Base-by-base conservation (phyloP, 2,113 vertebrate species). In the Etia nguti region DNA sequence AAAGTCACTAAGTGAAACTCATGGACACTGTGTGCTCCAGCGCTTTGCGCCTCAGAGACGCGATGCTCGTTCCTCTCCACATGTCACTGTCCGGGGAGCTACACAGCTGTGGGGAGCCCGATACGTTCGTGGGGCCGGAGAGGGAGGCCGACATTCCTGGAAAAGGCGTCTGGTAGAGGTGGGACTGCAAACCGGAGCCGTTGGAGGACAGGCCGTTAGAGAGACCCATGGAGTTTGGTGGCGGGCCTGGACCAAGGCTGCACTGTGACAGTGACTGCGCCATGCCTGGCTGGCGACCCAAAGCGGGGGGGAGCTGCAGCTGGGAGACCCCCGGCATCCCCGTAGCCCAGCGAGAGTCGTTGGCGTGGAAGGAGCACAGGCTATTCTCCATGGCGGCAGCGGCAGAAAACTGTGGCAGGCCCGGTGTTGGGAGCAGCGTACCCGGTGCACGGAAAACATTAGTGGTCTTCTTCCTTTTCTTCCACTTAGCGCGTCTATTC, bases 11-110 rank as follows among this genome's bases (percentile, higher is more conserved):
- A 92, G 98, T 98, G 96, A 99, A 99, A 95, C 98, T 99, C 98
- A 99, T 99, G 95, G 98, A 99, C 90, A 99, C 98, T 97, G 98
- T 99, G 98, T 99, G 98, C 98, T 99, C 98, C 89, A 99, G 97
- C 86, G 98, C 98, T 96, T 99, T 99, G 94, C 98, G 98, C 96
- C 98, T 97, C 90, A 99, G 97, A 85, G 98, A 98, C 80, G 98
- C 98, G 95, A 99, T 99, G 97, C 98, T 99, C 87, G 98, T 98
- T 95, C 98, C 98, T 97, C 98, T 97, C 98, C 98, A 99, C 97
- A 99, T 97, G 95, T 99, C 98, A 97, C 97, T 99, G 96, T 99
- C 98, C 97, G 98, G 98, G 90, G 98, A 98, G 94, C 96, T 98
- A 97, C 98, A 99, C 94, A 99, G 97, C 96, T 99, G 98, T 24